Percentiles rank a stretch among this genome's conserved stretches.
phyloP scores from a whole-genome alignment of 2,113 vertebrate species.

The Hyperopisus bebe region DNA sequence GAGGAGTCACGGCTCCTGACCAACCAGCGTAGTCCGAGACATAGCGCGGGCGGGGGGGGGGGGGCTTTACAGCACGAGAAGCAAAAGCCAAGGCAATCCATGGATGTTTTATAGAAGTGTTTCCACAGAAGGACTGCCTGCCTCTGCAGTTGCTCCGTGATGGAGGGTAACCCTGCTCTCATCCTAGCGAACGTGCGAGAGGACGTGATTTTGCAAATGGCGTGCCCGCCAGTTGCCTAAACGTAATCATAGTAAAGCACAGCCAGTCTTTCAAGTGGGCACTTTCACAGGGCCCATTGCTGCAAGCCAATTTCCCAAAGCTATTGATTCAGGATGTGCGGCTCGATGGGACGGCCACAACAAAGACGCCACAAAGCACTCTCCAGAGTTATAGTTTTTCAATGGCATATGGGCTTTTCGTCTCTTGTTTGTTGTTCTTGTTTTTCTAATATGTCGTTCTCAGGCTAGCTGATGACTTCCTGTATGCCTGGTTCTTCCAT shows the following conservation, averaged over 20 bases:
- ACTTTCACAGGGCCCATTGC: background rate
- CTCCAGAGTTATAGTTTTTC: background rate
- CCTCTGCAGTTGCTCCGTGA: background rate
- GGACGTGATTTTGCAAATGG: background rate
- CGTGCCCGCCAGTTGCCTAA: background rate
- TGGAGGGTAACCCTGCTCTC: background rate
- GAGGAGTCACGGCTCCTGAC: background rate
- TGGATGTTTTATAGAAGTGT: background rate
- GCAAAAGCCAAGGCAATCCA: background rate
- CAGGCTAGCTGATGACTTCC: background rate
- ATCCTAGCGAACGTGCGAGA: background rate
- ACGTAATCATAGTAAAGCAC: background rate
- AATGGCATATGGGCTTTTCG: background rate
- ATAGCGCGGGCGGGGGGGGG: too few species aligned
- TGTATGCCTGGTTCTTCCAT: background rate
- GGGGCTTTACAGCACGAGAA: too few species aligned
- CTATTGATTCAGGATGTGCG: conserved; percentile 14
- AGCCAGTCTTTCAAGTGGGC: background rate
- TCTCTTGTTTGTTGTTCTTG: conserved; percentile 1
- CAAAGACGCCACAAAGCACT: background rate
- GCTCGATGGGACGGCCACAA: background rate
- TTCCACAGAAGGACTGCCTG: background rate
- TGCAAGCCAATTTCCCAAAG: conserved; percentile 13
- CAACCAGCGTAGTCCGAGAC: background rate
- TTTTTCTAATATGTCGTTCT: background rate